Base-by-base conservation (phyloP, 2,797 vertebrate genomes). In the Siniperca obscura region DNA sequence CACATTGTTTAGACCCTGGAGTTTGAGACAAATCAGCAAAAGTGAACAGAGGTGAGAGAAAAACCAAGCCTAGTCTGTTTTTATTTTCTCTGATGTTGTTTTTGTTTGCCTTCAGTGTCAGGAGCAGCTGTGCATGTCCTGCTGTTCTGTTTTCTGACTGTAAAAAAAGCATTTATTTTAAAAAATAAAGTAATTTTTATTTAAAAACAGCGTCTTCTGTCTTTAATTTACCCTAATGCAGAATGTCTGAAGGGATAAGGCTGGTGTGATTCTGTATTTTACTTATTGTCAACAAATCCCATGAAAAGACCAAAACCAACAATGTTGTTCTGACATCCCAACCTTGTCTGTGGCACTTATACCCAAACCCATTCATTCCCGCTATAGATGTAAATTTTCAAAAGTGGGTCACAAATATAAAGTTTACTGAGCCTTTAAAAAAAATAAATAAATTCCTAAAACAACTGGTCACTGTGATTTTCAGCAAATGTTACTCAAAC, bases 111-210 rank as follows among this genome's bases (percentile, higher is more conserved):
- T 94, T 86, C 88, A 88, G 91, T 92, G 91, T 94, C 91, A 38
- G 85, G 89, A 93, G 91, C 90, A 83, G 92, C 85, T 38, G 90
- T 94, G 95, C 95, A 96, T 96, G 95, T 90, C 94, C 93, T 95
- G 93, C 89, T 92, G 81, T 50, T 88, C 84, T 79, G 90, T 90
- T 94, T 92, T 94, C 88, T 93, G 94, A 95, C 94, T 96, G 95
- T 96, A 96, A 95, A 96, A 94, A 95, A 91, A 95, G 95, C 95
- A 96, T 96, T 96, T 96, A 95, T 95, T 96, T 96, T 93, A 94
- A 95, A 95, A 95, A 94, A 95, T 94, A 95, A 96, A 96, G 91
- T 93, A 92, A 94, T 96, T 95, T 96, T 96, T 96, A 95, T 96
- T 96, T 95, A 95, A 96, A 83, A 48, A 57, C 1, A 3, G 10